A percentile compares a stretch with the other conserved stretches of the same genome.
Evolutionary conservation across 1,140 invertebrate genomes (phyloP).

Genomic region (Pissodes strobi): DNA sequence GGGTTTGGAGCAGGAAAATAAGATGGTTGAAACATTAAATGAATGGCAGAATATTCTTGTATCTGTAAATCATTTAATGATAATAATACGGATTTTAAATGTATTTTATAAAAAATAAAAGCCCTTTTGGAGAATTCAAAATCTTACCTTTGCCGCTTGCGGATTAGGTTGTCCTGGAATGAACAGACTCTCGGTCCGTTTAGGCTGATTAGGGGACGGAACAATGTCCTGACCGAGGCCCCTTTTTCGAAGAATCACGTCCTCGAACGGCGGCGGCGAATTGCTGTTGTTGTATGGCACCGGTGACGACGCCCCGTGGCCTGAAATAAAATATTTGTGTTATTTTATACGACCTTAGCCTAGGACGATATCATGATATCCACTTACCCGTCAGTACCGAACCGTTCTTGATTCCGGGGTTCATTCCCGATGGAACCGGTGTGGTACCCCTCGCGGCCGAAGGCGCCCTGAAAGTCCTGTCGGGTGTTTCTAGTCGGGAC

Average conservation of each 20-base stretch:
- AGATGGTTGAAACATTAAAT: too few species aligned
- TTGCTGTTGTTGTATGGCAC: conserved; percentile 36
- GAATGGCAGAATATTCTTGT: too few species aligned
- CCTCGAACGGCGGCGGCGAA: conserved; percentile 70
- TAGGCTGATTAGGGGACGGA: conserved; percentile 80
- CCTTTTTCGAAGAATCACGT: conserved; percentile 76
- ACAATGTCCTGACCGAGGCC: conserved; percentile 85
- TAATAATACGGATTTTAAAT: too few species aligned
- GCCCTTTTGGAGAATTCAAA: too few species aligned
- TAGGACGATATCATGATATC: too few species aligned
- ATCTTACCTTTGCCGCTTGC: conserved; percentile 42
- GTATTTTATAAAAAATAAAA: too few species aligned
- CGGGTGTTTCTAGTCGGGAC: conserved; percentile 56
- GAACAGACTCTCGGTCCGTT: conserved; percentile 84
- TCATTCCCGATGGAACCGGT: conserved; percentile 51
- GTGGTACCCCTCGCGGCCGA: conserved; percentile 53
- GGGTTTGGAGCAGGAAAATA: too few species aligned
- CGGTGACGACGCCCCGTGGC: conserved; percentile 37
- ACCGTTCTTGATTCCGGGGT: conserved; percentile 55
- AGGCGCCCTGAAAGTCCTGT: conserved; percentile 55
- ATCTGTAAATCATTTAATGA: too few species aligned
- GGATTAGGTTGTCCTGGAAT: conserved; percentile 56
- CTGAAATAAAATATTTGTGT: too few species aligned
- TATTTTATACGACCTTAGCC: too few species aligned
- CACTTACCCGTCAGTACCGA: conserved; percentile 57